A percentile compares a stretch with the other conserved stretches of the same genome.
These are phyloP conservation scores for Andrena camellia DNA, from an alignment of 2,888 invertebrate species.

Conservation along the genomic window DNA sequence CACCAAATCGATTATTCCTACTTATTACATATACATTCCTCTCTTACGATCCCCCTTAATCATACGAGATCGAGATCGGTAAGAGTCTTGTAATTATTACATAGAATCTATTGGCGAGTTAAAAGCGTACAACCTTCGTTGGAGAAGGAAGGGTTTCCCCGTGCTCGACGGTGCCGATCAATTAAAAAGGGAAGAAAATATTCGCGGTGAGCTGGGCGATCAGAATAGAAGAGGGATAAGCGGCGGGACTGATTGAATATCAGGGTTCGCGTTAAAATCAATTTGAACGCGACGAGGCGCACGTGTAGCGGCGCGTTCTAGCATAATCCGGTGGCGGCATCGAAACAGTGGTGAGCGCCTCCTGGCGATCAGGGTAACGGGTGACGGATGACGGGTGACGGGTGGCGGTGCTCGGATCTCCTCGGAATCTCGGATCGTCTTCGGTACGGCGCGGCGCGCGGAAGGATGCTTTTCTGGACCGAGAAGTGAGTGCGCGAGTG, in stretches of 20 bases:
- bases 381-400: conserved; percentile 51
- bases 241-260: conserved; percentile 40
- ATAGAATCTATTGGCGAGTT: neutral
- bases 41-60: neutral
- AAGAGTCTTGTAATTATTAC: neutral
- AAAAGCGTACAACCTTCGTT: neutral
- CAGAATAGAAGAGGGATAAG: conserved; percentile 35
- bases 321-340: conserved; percentile 28
- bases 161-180: neutral
- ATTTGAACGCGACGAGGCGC: conserved; percentile 62
- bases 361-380: conserved; percentile 59
- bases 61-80: conserved; percentile 11
- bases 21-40: no score
- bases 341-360: conserved; percentile 62
- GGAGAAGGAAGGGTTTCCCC: neutral
- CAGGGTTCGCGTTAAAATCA: conserved; percentile 59
- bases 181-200: neutral
- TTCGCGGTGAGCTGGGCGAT: conserved; percentile 9
- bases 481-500: conserved; percentile 65
- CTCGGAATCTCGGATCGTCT: conserved; percentile 61
- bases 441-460: conserved; percentile 60
- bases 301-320: conserved; percentile 29
- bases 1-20: neutral
- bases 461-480: conserved; percentile 69
- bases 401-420: conserved; percentile 61